A percentile compares a stretch with the other conserved stretches of the same genome.
These are phyloP conservation scores for Microtus oregoni DNA, from an alignment of 2,113 vertebrate genomes.

Conservation along the genomic window DNA sequence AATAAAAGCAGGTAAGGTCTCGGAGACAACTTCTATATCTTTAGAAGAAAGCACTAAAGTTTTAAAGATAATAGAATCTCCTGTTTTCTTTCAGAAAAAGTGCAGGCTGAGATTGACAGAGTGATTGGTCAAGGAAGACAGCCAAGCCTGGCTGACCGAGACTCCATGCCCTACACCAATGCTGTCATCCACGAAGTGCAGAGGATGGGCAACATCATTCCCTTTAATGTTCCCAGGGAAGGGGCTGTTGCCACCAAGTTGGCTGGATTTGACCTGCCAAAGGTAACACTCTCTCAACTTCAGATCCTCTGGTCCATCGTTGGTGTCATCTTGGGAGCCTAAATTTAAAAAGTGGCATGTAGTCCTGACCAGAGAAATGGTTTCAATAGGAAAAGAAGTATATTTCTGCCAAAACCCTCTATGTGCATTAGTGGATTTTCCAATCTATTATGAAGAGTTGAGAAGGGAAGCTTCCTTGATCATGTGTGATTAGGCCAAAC, in stretches of 20 bases:
- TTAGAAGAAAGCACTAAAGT: neutral
- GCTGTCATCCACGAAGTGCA: constrained; percentile 92
- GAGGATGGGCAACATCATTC: constrained; percentile 90
- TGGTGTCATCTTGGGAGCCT: neutral
- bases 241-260: constrained; percentile 81
- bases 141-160: neutral
- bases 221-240: constrained; percentile 86
- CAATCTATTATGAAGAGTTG: neutral
- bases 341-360: neutral
- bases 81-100: constrained; percentile 67
- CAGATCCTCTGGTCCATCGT: neutral
- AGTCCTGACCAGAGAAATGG: neutral
- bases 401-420: neutral
- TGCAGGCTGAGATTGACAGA: constrained; percentile 74
- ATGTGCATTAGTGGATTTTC: neutral
- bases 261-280: constrained; percentile 88
- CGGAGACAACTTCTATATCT: neutral
- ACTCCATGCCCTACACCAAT: constrained; percentile 85
- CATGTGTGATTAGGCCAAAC: neutral
- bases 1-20: neutral
- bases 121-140: constrained; percentile 17
- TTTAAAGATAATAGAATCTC: neutral
- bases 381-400: neutral
- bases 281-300: constrained; percentile 51
- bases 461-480: neutral